These are phyloP conservation scores for Drosophila parabipectinata DNA, from an alignment of 1,140 invertebrate species.

Conservation along the genomic window DNA sequence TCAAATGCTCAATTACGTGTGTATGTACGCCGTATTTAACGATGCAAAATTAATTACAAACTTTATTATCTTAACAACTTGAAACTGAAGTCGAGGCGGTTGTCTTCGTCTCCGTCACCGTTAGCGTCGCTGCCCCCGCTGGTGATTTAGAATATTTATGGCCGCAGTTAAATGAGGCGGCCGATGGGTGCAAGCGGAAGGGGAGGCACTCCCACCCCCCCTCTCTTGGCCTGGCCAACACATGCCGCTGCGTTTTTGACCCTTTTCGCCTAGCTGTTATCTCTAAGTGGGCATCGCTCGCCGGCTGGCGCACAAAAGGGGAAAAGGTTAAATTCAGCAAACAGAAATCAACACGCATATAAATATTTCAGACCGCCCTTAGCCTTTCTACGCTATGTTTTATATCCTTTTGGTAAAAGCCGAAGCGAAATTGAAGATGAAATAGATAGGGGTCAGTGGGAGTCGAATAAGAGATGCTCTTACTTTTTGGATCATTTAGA, in stretches of 20 bases:
- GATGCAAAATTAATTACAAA: conserved; percentile 83
- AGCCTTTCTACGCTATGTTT: conserved; percentile 23
- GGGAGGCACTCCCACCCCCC: background rate
- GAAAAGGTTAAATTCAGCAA: conserved; percentile 78
- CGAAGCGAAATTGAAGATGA: conserved; percentile 47
- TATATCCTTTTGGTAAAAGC: conserved; percentile 69
- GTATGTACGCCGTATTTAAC: conserved; percentile 55
- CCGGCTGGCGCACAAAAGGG: conserved; percentile 1
- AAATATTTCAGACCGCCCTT: conserved; percentile 65
- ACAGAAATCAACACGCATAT: conserved; percentile 82
- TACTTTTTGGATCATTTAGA: too few relatives aligned
- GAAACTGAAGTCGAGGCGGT: conserved; percentile 28
- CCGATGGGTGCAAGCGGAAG: conserved; percentile 35
- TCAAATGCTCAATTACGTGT: conserved; percentile 16
- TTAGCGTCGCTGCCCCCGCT: conserved; percentile 48
- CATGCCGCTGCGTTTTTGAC: conserved; percentile 60
- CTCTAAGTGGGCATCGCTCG: conserved; percentile 56
- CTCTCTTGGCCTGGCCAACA: conserved; percentile 18
- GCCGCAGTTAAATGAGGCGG: conserved; percentile 71
- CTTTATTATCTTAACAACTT: conserved; percentile 80
- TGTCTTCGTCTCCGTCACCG: background rate
- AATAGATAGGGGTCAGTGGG: conserved; percentile 3
- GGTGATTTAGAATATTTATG: conserved; percentile 81
- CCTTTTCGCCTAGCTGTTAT: conserved; percentile 62
- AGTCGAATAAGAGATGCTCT: conserved; percentile 6